Base-by-base conservation (phyloP, 30 jellyfish, hydroid and myxozoan species). In the Cassiopea xamachana region DNA sequence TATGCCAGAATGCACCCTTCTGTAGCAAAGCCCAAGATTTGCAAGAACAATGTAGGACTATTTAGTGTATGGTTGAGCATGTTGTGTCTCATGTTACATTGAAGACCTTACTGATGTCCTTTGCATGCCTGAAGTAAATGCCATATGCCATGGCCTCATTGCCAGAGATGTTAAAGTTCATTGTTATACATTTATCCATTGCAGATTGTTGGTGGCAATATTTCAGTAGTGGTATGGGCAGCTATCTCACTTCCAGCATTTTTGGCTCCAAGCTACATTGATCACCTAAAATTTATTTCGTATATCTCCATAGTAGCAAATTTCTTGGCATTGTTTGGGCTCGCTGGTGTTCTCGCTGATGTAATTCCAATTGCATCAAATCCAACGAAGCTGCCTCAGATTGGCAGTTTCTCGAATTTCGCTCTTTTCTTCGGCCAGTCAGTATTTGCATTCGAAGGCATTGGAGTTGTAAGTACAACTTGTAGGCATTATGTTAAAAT, bases 361-460 rank as follows among this genome's bases (percentile, higher is more conserved):
- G 91, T 91, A 17, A 50, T 85, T 14, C 92, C 89, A 71, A 19
- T 55, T 7, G 92, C 89, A 44, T 45, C 85, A 44, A 73, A 64
- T 84, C 94, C 94, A 1, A 14, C 91, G 1, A 78, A 78, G 13
- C 88, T 80, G 43, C 91, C 91, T 19, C 86, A 46, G 19, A 48
- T 79, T 48, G 74, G 67, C 76, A 68, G 76, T 46, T 67, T 85
- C 49, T 78, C 92, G 1, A 84, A 43, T 46, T 60, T 82, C 67
- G 92, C 96, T 6, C 69, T 93, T 55, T 93, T 89, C 75, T 93
- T 93, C 64, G 98, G 98, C 4, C 96, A 83, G 67, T 77, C 98
- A 13, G 96, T 93, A 0, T 93, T 93, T 70, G 98, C 98, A 9
- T 93, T 93, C 71, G 97, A 93, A 83, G 98, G 98, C 88, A 89